phyloP scores from a whole-genome alignment of 2,797 vertebrate genomes.

The Mionectes olivaceus region DNA sequence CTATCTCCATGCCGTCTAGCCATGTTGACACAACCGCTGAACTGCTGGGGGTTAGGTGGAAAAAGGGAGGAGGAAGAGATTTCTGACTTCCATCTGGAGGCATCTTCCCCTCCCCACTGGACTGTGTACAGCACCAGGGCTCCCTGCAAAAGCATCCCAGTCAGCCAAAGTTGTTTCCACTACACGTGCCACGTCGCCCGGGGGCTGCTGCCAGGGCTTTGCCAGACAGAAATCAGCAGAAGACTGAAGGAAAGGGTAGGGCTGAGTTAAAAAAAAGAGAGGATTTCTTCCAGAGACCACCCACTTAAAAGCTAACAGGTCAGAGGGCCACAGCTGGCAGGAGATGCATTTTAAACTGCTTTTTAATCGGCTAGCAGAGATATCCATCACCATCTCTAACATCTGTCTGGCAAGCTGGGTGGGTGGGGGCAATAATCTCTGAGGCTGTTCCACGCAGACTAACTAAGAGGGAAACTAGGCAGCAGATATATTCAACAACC shows the following conservation, averaged over 20 bases:
- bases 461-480: background rate
- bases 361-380: constrained; percentile 20
- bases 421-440: background rate
- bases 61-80: background rate
- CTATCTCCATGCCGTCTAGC: background rate
- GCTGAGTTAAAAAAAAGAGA: background rate
- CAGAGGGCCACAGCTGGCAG: background rate
- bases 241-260: background rate
- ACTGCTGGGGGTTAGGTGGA: background rate
- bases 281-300: background rate
- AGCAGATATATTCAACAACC: background rate
- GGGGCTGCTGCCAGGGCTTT: constrained; percentile 10
- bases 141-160: background rate
- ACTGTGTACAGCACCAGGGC: background rate
- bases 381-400: background rate
- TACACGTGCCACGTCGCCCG: background rate
- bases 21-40: background rate
- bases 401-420: background rate
- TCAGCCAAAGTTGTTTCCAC: background rate
- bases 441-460: background rate
- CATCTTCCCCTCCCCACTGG: background rate
- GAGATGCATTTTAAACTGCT: background rate
- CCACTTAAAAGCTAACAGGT: background rate
- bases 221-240: constrained; percentile 11
- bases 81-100: background rate